A percentile compares a stretch with the other conserved stretches of the same genome.
Evolutionary conservation across 2,113 vertebrate species (phyloP).

Genomic region (Mirza zaza): DNA sequence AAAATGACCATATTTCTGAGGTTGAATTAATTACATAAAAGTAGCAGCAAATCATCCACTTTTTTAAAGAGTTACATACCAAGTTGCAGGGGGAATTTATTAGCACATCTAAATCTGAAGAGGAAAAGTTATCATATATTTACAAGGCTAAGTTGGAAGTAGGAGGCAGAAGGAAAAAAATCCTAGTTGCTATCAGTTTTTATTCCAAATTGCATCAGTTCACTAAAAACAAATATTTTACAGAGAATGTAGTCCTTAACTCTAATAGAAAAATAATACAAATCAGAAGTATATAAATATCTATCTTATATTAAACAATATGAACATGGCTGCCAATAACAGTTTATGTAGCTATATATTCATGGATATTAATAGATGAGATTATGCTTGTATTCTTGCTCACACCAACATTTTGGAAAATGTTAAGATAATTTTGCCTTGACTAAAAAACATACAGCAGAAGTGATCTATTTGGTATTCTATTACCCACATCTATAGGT

Average conservation of each 20-base stretch:
- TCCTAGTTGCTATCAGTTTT: not conserved
- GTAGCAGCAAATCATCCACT: not conserved
- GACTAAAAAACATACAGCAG: not conserved
- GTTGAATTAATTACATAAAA: slow-evolving; percentile 11
- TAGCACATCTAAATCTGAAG: slow-evolving; percentile 20
- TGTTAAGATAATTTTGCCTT: not conserved
- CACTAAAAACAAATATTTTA: slow-evolving; percentile 20
- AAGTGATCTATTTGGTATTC: not conserved
- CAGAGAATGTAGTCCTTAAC: not conserved
- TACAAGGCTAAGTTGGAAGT: not conserved
- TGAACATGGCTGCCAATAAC: not conserved
- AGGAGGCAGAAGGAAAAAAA: not conserved
- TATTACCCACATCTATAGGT: not conserved
- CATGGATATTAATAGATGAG: not conserved
- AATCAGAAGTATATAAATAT: not conserved
- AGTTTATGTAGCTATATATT: not conserved
- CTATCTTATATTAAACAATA: not conserved
- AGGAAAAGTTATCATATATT: not conserved
- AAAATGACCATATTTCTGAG: not conserved
- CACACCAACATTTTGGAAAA: not conserved
- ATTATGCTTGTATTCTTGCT: not conserved
- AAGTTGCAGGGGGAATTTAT: not conserved
- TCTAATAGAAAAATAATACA: not conserved
- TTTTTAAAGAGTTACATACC: not conserved
- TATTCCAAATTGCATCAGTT: not conserved